Conservation (phyloP, 1,140 invertebrate species). For the Drosophila mauritiana region DNA sequence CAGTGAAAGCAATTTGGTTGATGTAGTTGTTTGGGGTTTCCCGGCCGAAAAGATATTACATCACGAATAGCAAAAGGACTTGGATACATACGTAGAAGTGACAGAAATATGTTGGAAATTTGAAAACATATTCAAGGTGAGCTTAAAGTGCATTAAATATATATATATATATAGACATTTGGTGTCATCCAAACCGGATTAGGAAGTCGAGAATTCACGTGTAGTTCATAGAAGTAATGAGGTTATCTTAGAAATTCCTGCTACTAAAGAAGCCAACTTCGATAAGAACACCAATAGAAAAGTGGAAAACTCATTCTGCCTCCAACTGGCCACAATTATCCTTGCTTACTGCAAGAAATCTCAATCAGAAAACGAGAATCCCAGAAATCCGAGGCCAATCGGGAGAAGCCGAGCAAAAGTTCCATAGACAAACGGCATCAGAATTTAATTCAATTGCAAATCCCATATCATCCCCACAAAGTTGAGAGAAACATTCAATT, state of each 20-base stretch:
- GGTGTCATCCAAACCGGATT: not conserved
- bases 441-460: conserved; percentile 58
- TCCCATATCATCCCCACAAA: conserved; percentile 51
- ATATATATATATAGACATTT: not conserved
- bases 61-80: not conserved
- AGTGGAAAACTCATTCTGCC: not conserved
- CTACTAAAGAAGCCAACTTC: not conserved
- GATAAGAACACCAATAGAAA: not conserved
- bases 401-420: conserved; percentile 17
- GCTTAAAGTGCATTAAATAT: not conserved
- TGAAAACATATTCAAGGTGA: not conserved
- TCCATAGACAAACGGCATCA: conserved; percentile 51
- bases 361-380: conserved; percentile 19
- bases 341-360: conserved; percentile 9
- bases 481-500: conserved; percentile 56
- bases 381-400: conserved; percentile 14
- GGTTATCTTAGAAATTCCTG: not conserved
- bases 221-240: not conserved
- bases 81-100: not conserved
- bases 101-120: not conserved
- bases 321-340: conserved; percentile 35
- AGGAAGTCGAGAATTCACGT: not conserved
- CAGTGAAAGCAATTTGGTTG: conserved; percentile 49
- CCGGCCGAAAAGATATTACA: not conserved
- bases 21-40: conserved; percentile 20